Evolutionary conservation across 2,888 invertebrate species (phyloP), one percentile per base, ranked within the genome.

Genomic region (Copidosoma aretas): DNA sequence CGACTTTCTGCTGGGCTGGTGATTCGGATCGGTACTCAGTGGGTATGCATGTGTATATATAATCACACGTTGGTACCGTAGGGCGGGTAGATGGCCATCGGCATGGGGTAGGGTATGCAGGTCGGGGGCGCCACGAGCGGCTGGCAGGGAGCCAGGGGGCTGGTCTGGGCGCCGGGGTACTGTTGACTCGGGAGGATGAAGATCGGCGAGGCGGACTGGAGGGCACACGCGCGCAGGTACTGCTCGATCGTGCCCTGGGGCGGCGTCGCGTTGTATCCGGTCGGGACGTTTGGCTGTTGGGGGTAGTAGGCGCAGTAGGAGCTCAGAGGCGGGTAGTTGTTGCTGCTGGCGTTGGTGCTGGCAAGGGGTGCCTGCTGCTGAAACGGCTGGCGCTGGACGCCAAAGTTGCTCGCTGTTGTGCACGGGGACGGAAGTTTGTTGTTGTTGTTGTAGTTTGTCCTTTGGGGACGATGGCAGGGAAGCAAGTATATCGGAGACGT

Each of bases 131-230:
- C 70, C 58, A 71, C 15, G 17, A 56, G 24, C 56, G 24, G 56
- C 5, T 52, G 21, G 73, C 41, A 73, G 71, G 43, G 71, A 39
- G 10, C 73, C 46, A n/a, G 51, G 52, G 10, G 24, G 17, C 15
- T 51, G 21, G 39, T 70, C 32, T 73, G 71, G 41, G 70, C 12
- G 32, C 15, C 8, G 58, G 60, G n/a, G n/a, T n/a, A n/a, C 32
- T 32, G 32, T 8, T 32, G 32, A 58, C 71, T 75, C 0, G 81
- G 82, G 0, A 82, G 72, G 54, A 82, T 80, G 67, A 81, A 79
- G 58, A 82, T 80, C 22, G 81, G 81, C 57, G 75, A 24, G 51
- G 75, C 21, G 32, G 59, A 67, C 63, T 64, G 64, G 19, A 75
- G 65, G 70, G 74, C 17, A 14, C 32, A 68, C 75, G 74, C 66